Evolutionary conservation across 2,888 invertebrate species (phyloP).

Genomic region (Agrochola litura): DNA sequence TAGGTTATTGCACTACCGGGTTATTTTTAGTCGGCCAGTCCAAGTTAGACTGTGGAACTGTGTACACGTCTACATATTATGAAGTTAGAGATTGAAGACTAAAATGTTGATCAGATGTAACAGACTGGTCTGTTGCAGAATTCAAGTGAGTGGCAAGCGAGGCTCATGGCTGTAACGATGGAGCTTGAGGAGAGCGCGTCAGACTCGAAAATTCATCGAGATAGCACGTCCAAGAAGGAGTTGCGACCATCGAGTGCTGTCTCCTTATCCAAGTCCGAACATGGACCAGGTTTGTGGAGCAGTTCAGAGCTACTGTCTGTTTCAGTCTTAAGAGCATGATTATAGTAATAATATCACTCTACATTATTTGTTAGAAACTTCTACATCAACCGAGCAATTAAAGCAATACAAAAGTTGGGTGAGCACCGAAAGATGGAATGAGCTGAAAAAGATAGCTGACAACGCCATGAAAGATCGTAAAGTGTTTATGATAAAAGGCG

Average conservation of each 20-base stretch:
- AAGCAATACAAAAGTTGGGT: slow-evolving; percentile 90
- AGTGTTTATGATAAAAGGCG: slow-evolving; percentile 93
- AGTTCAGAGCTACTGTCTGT: not conserved
- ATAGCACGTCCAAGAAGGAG: slow-evolving; percentile 84
- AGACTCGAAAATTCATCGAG: slow-evolving; percentile 87
- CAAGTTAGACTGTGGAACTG: slow-evolving; percentile 73
- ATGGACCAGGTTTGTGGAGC: slow-evolving; percentile 81
- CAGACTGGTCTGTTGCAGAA: slow-evolving; percentile 77
- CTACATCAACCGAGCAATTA: slow-evolving; percentile 84
- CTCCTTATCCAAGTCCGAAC: slow-evolving; percentile 86
- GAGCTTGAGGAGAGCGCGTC: slow-evolving; percentile 86
- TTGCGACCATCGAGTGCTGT: slow-evolving; percentile 85
- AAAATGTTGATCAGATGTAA: slow-evolving; percentile 66
- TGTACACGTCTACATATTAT: slow-evolving; percentile 73
- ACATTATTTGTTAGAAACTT: slow-evolving; percentile 67
- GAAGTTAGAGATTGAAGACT: slow-evolving; percentile 69
- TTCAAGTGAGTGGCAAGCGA: slow-evolving; percentile 68
- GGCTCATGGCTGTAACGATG: slow-evolving; percentile 88
- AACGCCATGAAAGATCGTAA: slow-evolving; percentile 92
- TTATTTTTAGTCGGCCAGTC: slow-evolving; percentile 83
- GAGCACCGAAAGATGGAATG: slow-evolving; percentile 92
- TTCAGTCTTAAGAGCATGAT: not conserved
- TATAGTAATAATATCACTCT: not conserved
- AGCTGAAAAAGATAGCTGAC: slow-evolving; percentile 92
- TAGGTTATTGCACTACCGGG: slow-evolving; percentile 89